Base-by-base conservation (phyloP, 2,888 invertebrate genomes). In the Callyntrura guangdongensis region DNA sequence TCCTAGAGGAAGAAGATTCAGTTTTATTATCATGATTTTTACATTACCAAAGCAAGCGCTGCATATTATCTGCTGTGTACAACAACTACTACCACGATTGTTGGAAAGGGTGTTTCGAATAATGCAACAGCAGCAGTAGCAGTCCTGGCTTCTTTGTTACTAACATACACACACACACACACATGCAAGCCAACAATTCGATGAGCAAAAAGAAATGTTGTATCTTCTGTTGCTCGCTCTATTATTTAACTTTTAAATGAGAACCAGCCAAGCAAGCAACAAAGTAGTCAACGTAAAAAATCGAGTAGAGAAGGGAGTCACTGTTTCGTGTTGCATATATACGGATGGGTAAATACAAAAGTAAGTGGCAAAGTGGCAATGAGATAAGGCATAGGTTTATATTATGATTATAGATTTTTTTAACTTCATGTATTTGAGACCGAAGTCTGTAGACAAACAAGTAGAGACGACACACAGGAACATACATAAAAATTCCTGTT, bases 191-290 rank as follows among this genome's bases (percentile, higher is more conserved):
- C 25, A 67, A 67, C 67, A 67, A 67, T 36, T 36, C 36, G 6
- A 36, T 27, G 14, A 27, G 8, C 67, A 2, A 67, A 67, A 20
- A 27, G 67, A 67, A 61, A n/a, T 61, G 22, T 9, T 61, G 61
- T 12, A n/a, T 2, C n/a, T 53, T 53, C 5, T 25, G 14, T 27
- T 64, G 36, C 36, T 25, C 9, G 8, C 22, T 12, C 8, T 69
- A 69, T 69, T 69, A 69, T 69, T 69, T 69, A 69, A 69, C 69
- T 69, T 69, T 69, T 69, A 69, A 69, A 69, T 45, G 45, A 5
- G 27, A n/a, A 67, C 67, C 36, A 14, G 61, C n/a, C 6, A 17
- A 17, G 17, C 20, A 20, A 17, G 53, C 53, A 53, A 2, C 53
- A 53, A 53, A 53, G n/a, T 14, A 53, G 14, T 53, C 53, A n/a